Base-by-base conservation (phyloP, 1,140 invertebrate species). In the Lerema accius region DNA sequence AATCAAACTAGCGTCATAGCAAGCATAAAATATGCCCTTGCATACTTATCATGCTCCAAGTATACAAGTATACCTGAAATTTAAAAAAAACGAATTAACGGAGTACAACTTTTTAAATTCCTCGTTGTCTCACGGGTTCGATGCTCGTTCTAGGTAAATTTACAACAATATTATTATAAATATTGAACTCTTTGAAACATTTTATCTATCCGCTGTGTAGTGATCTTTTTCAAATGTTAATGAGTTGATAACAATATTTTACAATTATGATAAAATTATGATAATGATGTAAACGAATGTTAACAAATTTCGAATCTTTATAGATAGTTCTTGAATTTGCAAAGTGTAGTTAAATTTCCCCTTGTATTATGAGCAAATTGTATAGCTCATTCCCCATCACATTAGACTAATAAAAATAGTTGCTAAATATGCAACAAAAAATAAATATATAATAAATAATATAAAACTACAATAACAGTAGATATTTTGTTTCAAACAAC, bases 181-280 rank as follows among this genome's bases (percentile, higher is more conserved):
- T 43, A 43, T 43, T 43, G 17, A 43, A n/a, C n/a, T n/a, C 40
- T 43, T 43, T 43, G 40, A 43, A 43, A 43, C 6, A 17, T 16
- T 43, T 17, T 43, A 43, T 43, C 16, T 0, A 43, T 43, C 40
- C 40, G 16, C 40, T 43, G 40, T 43, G 40, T 43, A 43, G 40
- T 17, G 10, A 43, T 17, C n/a, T 43, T 43, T 43, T 43, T 43
- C 14, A 43, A 43, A 43, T 43, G 40, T 43, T 17, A 43, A 17
- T 5, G 19, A 23, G 19, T 23, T 23, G 19, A 23, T 23, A 23
- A 23, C 19, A 3, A 23, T 23, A 23, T 3, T 23, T 3, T 17
- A 17, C 16, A 10, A 43, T 17, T 43, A 9, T 9, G 7, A 17
- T 10, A 16, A 43, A 43, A 7, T 17, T 10, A 43, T 43, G 19